These are phyloP conservation scores for Theodoxus fluviatilis DNA, from an alignment of 2,888 invertebrate genomes.

Conservation along the genomic window DNA sequence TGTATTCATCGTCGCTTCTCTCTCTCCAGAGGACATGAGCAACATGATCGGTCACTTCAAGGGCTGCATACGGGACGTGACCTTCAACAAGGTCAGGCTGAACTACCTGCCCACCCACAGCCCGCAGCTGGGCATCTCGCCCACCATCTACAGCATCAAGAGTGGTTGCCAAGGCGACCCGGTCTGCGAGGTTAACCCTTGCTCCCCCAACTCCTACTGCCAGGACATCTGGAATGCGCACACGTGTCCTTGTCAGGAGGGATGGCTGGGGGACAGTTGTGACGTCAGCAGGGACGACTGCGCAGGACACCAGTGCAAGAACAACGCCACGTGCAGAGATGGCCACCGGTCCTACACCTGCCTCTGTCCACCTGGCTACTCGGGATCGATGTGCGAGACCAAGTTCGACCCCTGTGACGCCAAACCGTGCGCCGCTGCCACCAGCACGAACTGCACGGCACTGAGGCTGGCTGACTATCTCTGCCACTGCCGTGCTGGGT, in stretches of 20 bases:
- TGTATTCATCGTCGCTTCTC: too few species aligned
- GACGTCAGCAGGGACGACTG: slow-evolving; percentile 50
- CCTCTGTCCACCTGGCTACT: slow-evolving; percentile 41
- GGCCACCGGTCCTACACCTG: slow-evolving; percentile 46
- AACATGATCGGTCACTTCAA: slow-evolving; percentile 48
- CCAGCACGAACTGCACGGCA: slow-evolving; percentile 40
- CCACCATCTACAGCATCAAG: slow-evolving; percentile 33
- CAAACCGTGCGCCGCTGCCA: slow-evolving; percentile 43
- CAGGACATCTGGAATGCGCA: slow-evolving; percentile 51
- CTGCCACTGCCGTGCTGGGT: slow-evolving; percentile 53
- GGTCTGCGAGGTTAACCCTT: slow-evolving; percentile 47
- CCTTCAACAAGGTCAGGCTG: slow-evolving; percentile 43
- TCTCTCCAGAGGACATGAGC: slow-evolving; percentile 43
- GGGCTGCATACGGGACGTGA: slow-evolving; percentile 53
- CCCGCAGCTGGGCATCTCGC: slow-evolving; percentile 35
- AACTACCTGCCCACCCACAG: slow-evolving; percentile 31
- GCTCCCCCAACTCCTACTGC: slow-evolving; percentile 51
- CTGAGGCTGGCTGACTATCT: slow-evolving; percentile 39
- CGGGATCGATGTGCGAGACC: slow-evolving; percentile 44
- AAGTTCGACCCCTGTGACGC: slow-evolving; percentile 41
- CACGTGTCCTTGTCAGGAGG: slow-evolving; percentile 50
- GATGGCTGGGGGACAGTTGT: slow-evolving; percentile 55
- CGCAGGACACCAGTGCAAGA: slow-evolving; percentile 36
- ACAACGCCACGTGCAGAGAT: slow-evolving; percentile 47
- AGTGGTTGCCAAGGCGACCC: slow-evolving; percentile 50